Base-by-base conservation (phyloP, 2,113 vertebrate species). In the Pungitius pungitius region DNA sequence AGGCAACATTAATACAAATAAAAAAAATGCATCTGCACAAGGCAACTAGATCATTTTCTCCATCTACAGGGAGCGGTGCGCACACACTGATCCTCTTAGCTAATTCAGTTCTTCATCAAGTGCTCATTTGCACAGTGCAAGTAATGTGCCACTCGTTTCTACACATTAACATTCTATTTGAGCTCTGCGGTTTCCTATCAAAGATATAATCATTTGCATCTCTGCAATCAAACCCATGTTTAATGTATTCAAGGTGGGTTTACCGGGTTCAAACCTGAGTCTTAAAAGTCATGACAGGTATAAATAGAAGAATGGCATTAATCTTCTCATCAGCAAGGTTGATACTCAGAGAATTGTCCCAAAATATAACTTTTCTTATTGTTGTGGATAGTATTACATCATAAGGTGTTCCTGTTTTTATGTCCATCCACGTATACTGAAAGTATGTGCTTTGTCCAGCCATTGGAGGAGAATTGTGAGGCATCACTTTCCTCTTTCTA, bases 401-500 rank as follows among this genome's bases (percentile, higher is more conserved):
- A n/a, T 30, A 30, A 30, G 30, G 30, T 30, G 30, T 30, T 30
- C 30, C 30, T 55, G 40, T 61, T 61, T 65, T 62, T 4, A 17
- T 66, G 20, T 67, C n/a, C 14, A 58, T n/a, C 13, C 5, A 58
- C 33, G 51, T 54, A 33, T 30, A 22, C 33, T 66, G 37, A 63
- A 63, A 33, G 54, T 54, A 40, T 43, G 49, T 62, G 8, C 47
- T 33, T 52, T 33, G 18, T 63, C 49, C 47, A 8, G 26, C 33
- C 49, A 54, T 73, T 54, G 27, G 18, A 22, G 58, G 61, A 2
- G 52, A 30, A 14, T 27, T 62, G 22, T 69, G 24, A 69, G 8
- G 9, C 3, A 52, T 24, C 14, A 13, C 0, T 78, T 26, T 88
- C 89, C n/a, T 81, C 18, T 83, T 80, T 55, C n/a, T 78, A 94